Evolutionary conservation across 2,888 invertebrate species (phyloP).

Genomic region (Capitulum mitella): DNA sequence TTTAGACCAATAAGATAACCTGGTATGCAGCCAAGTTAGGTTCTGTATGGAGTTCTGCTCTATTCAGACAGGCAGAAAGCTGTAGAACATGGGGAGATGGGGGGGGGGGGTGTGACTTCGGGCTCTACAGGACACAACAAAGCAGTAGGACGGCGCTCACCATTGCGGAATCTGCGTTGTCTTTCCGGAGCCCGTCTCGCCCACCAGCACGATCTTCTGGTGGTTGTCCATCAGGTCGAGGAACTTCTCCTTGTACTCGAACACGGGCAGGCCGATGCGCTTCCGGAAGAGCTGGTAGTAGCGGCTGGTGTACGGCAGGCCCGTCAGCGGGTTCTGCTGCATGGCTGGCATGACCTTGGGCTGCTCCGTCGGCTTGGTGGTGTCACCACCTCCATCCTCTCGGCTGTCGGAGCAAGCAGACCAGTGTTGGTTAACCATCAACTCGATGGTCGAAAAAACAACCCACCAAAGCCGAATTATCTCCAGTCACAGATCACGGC

Average conservation of each 20-base stretch:
- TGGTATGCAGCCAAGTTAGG: too few species aligned
- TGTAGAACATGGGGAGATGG: too few species aligned
- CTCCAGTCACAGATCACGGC: background rate
- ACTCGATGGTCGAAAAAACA: background rate
- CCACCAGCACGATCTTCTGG: slow-evolving; percentile 92
- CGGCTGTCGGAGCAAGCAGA: background rate
- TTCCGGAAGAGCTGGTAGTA: slow-evolving; percentile 60
- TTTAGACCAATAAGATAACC: too few species aligned
- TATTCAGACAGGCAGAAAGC: too few species aligned
- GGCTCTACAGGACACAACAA: too few species aligned
- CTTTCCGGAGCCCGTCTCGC: slow-evolving; percentile 99
- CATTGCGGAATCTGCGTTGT: slow-evolving; percentile 99
- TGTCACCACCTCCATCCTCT: background rate
- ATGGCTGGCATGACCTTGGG: background rate
- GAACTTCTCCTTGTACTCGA: slow-evolving; percentile 95
- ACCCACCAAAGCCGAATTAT: background rate
- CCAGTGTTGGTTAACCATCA: background rate
- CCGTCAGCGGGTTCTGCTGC: slow-evolving; percentile 62
- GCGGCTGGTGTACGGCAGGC: slow-evolving; percentile 74
- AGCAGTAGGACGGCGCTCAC: slow-evolving; percentile 46
- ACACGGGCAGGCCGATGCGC: slow-evolving; percentile 86
- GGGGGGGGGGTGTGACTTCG: too few species aligned
- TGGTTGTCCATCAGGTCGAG: slow-evolving; percentile 85
- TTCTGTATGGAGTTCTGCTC: too few species aligned
- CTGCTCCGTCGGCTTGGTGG: background rate